Conservation (phyloP, 2,797 vertebrate species). For the Cichlasoma orientale region DNA sequence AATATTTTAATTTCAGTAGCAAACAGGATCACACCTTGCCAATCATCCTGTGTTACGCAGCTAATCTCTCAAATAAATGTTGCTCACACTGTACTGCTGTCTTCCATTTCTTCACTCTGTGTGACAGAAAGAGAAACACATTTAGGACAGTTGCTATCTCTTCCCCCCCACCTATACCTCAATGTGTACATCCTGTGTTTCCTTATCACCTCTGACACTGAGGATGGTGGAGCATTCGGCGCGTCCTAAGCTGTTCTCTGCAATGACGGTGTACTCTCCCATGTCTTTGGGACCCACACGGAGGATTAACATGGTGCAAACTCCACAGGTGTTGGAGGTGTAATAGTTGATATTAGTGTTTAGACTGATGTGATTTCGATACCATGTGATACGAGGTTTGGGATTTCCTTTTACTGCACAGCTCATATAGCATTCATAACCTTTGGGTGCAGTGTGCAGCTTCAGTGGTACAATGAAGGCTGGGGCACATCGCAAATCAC, state of each 20-base stretch:
- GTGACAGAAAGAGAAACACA: not conserved
- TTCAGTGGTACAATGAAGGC: constrained; percentile 84
- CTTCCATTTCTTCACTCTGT: constrained; percentile 11
- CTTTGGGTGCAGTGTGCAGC: constrained; percentile 82
- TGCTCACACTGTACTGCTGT: not conserved
- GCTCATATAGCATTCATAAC: constrained; percentile 89
- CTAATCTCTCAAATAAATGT: not conserved
- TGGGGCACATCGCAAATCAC: constrained; percentile 78
- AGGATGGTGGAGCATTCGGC: constrained; percentile 82
- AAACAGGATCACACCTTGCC: not conserved
- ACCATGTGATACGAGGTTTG: constrained; percentile 85
- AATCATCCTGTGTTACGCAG: not conserved
- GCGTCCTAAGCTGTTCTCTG: constrained; percentile 82
- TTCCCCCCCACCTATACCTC: not conserved
- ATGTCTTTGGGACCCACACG: constrained; percentile 77
- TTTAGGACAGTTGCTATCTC: not conserved
- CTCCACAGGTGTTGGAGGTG: constrained; percentile 84
- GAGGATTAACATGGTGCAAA: constrained; percentile 87
- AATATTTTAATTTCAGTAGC: not conserved
- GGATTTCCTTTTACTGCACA: constrained; percentile 88
- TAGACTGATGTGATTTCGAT: constrained; percentile 81
- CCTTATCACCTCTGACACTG: constrained; percentile 81
- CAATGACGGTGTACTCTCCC: constrained; percentile 82
- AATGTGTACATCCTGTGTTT: not conserved
- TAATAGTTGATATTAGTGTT: constrained; percentile 79